A percentile compares a stretch with the other conserved stretches of the same genome.
phyloP scores from a whole-genome alignment of 2,888 invertebrate species.

The Cephus spinipes region DNA sequence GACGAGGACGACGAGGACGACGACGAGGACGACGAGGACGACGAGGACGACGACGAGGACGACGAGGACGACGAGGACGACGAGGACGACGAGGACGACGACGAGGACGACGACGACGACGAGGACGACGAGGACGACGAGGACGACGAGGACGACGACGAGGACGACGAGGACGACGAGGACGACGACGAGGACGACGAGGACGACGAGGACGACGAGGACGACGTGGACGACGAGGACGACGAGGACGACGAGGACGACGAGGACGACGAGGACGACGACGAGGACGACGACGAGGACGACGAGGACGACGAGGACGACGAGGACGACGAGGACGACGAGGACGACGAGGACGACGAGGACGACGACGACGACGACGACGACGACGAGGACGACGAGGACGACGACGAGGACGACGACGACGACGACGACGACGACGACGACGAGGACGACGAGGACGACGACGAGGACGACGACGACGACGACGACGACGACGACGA shows the following conservation, averaged over 20 bases:
- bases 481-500: background rate
- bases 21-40: slow-evolving; percentile 1
- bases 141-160: background rate
- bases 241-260: background rate
- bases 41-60: background rate
- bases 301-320: background rate
- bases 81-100: background rate
- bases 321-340: background rate
- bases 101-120: background rate
- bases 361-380: no score
- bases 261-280: background rate
- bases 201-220: background rate
- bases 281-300: background rate
- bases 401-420: no score
- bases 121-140: background rate
- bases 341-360: no score
- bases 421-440: background rate
- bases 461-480: background rate
- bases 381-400: no score
- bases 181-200: background rate
- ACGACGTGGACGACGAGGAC: no score
- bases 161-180: background rate
- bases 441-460: no score
- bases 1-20: slow-evolving; percentile 11
- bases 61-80: background rate